Base-by-base conservation (phyloP, 2,113 vertebrate species). In the Paratilapia polleni region DNA sequence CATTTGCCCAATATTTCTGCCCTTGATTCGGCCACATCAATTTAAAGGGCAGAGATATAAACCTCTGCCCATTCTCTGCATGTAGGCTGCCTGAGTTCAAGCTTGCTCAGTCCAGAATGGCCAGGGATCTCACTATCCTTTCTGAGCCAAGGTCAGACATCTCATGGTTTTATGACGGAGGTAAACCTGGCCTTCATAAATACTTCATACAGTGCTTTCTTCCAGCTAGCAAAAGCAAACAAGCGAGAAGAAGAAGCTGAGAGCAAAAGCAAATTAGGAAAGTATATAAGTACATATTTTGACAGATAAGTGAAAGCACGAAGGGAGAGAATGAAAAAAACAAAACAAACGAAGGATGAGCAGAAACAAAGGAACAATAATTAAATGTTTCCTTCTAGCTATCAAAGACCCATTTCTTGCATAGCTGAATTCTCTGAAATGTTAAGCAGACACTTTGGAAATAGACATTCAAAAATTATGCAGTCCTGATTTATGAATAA, bases 121-220 rank as follows among this genome's bases (percentile, higher is more conserved):
- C 83, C 56, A 49, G 64, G 54, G 83, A 87, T 87, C 83, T 91
- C 88, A 86, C 85, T 85, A 68, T 87, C 52, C 78, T 86, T 78
- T 87, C 66, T 87, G 82, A 88, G 87, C 86, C 89, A 88, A 94
- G 92, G 88, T 82, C 90, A 87, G 89, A 81, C 77, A 84, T 84
- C 85, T 88, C 89, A 85, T 59, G 77, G 82, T 89, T 94, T 93
- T 87, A 94, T 88, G 77, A 84, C 73, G 73, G 89, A 88, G 83
- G 84, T 90, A 92, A 93, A 93, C 81, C 87, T 81, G 79, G 68
- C 77, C 91, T 90, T 91, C 85, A 90, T 94, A 93, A 95, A 95
- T 89, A 92, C 89, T 92, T 93, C 87, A 94, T 52, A 79, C 59
- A 41, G 24, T 54, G 73, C 47, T 92, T 89, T 87, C 73, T 85